These are phyloP conservation scores for Laodelphax striatellus DNA, from an alignment of 1,140 invertebrate genomes.

Conservation along the genomic window DNA sequence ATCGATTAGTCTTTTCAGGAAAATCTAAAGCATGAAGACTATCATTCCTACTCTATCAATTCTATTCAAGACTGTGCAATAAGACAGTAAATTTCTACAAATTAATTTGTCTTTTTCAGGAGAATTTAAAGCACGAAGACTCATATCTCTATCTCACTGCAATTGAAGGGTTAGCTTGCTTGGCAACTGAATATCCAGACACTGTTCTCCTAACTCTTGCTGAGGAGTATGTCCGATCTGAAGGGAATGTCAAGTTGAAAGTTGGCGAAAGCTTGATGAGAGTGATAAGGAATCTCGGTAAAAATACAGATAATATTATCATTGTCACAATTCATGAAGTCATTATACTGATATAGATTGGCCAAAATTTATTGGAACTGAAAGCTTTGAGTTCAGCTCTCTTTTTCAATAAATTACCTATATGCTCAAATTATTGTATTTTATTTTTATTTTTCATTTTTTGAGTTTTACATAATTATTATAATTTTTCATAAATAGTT, in stretches of 20 bases:
- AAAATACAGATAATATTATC: constrained; percentile 21
- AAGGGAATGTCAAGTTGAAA: constrained; percentile 57
- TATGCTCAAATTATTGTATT: constrained; percentile 3
- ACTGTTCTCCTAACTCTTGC: constrained; percentile 52
- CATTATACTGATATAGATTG: too few species aligned
- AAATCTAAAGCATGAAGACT: too few species aligned
- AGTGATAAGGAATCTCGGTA: constrained; percentile 57
- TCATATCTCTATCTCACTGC: constrained; percentile 74
- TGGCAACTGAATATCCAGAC: constrained; percentile 51
- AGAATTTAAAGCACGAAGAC: constrained; percentile 64
- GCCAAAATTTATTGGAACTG: too few species aligned
- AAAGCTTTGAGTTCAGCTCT: background rate
- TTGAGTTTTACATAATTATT: too few species aligned
- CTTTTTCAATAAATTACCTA: background rate
- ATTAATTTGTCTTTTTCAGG: constrained; percentile 34
- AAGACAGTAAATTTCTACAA: background rate
- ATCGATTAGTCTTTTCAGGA: too few species aligned
- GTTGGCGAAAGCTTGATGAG: constrained; percentile 71
- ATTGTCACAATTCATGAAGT: too few species aligned
- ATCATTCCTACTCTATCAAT: too few species aligned
- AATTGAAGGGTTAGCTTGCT: constrained; percentile 57
- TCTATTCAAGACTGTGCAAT: too few species aligned
- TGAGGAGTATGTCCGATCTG: constrained; percentile 36
- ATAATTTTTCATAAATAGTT: too few species aligned
- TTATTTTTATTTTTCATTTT: too few species aligned